phyloP scores from a whole-genome alignment of 2,113 vertebrate genomes.

The Capreolus pygargus region DNA sequence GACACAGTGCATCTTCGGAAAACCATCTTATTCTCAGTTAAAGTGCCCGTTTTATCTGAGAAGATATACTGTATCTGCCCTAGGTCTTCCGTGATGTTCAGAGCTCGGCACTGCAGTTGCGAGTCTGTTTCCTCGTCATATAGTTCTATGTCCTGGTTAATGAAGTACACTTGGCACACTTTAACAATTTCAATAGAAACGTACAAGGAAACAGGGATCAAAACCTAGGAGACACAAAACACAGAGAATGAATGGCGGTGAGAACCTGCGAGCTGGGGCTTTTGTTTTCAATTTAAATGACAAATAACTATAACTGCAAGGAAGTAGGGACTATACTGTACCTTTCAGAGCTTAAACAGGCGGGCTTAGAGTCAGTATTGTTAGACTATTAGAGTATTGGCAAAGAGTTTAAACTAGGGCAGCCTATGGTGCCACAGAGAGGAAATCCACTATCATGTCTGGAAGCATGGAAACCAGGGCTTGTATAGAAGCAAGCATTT shows the following conservation, averaged over 20 bases:
- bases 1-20: slow-evolving; percentile 96
- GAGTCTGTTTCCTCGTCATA: slow-evolving; percentile 97
- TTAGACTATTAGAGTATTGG: slow-evolving; percentile 46
- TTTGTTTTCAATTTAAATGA: slow-evolving; percentile 18
- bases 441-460: slow-evolving; percentile 57
- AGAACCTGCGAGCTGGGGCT: not conserved
- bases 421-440: slow-evolving; percentile 51
- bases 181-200: slow-evolving; percentile 99
- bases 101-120: slow-evolving; percentile 93
- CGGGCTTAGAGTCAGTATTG: slow-evolving; percentile 62
- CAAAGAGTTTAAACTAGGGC: slow-evolving; percentile 67
- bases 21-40: slow-evolving; percentile 99
- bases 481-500: slow-evolving; percentile 64
- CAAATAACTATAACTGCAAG: slow-evolving; percentile 2
- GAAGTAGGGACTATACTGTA: slow-evolving; percentile 53
- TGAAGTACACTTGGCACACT: slow-evolving; percentile 97
- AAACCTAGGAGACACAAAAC: slow-evolving; percentile 83
- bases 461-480: slow-evolving; percentile 59
- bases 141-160: slow-evolving; percentile 94
- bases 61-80: slow-evolving; percentile 98
- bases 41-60: slow-evolving; percentile 98
- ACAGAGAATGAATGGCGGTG: not conserved
- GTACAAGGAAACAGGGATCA: slow-evolving; percentile 97
- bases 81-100: slow-evolving; percentile 98
- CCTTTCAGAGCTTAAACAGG: slow-evolving; percentile 65